Evolutionary conservation across 2,797 vertebrate species (phyloP).

Genomic region (Calcarius lapponicus): DNA sequence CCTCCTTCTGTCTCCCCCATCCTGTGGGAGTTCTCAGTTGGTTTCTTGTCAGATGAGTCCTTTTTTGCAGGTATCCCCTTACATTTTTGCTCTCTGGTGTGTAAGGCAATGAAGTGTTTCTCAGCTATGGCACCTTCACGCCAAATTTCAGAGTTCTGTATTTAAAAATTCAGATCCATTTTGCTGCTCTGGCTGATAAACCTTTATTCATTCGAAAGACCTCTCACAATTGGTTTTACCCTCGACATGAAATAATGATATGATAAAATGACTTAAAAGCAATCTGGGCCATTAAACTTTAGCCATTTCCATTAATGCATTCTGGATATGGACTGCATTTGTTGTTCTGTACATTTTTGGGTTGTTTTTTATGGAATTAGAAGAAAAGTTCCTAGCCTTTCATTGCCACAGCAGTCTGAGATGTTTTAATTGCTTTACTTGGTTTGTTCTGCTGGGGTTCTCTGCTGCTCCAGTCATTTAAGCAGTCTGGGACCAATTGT

Average conservation of each 20-base stretch:
- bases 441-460: not conserved
- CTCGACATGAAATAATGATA: not conserved
- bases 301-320: not conserved
- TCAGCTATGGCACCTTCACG: not conserved
- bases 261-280: not conserved
- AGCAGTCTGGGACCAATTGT: not conserved
- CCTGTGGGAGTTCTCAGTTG: not conserved
- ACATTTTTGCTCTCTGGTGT: not conserved
- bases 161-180: not conserved
- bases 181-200: not conserved
- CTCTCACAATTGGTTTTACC: not conserved
- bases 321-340: not conserved
- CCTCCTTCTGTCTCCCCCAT: not conserved
- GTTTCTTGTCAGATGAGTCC: not conserved
- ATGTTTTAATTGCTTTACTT: conserved; percentile 21
- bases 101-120: not conserved
- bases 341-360: not conserved
- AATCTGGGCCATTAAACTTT: not conserved
- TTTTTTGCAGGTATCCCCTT: not conserved
- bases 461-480: not conserved
- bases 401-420: conserved; percentile 1
- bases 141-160: not conserved
- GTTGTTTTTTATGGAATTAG: not conserved
- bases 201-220: not conserved
- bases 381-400: conserved; percentile 14